Conservation (phyloP, 2,113 vertebrate species). For the Prochilodus magdalenae region DNA sequence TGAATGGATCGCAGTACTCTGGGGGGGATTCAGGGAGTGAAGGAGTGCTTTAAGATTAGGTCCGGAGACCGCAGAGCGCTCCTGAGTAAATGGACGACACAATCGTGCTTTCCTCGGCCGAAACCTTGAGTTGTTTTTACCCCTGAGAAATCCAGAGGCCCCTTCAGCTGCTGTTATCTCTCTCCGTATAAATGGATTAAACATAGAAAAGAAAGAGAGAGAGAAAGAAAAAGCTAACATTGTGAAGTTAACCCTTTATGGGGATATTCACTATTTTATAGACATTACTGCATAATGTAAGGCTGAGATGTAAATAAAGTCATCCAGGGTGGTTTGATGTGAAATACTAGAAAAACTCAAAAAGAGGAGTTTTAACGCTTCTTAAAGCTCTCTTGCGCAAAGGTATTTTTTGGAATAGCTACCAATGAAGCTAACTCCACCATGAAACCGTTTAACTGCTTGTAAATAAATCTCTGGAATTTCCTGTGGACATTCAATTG, state of each 20-base stretch:
- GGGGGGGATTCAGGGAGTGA: conserved; percentile 8
- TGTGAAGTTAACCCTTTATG: neutral
- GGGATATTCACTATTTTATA: too few species aligned
- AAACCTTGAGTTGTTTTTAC: conserved; percentile 13
- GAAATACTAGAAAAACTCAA: too few species aligned
- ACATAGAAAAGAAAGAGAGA: neutral
- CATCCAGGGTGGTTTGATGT: too few species aligned
- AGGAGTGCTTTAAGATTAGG: conserved; percentile 40
- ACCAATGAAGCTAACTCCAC: too few species aligned
- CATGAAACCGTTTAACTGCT: too few species aligned
- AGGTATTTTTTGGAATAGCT: too few species aligned
- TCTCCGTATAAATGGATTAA: conserved; percentile 24
- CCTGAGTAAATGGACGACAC: conserved; percentile 43
- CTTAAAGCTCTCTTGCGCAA: too few species aligned
- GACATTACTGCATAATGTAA: too few species aligned
- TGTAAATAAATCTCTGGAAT: too few species aligned
- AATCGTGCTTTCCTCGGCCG: conserved; percentile 6
- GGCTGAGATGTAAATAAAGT: too few species aligned
- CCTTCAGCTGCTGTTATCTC: conserved; percentile 36
- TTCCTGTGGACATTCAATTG: too few species aligned
- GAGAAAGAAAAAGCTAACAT: neutral
- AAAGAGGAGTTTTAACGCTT: too few species aligned
- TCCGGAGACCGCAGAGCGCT: neutral
- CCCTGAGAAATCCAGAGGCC: conserved; percentile 17
- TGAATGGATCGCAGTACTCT: conserved; percentile 39